Evolutionary conservation across 2,888 invertebrate species (phyloP).

Genomic region (Athalia circularis): DNA sequence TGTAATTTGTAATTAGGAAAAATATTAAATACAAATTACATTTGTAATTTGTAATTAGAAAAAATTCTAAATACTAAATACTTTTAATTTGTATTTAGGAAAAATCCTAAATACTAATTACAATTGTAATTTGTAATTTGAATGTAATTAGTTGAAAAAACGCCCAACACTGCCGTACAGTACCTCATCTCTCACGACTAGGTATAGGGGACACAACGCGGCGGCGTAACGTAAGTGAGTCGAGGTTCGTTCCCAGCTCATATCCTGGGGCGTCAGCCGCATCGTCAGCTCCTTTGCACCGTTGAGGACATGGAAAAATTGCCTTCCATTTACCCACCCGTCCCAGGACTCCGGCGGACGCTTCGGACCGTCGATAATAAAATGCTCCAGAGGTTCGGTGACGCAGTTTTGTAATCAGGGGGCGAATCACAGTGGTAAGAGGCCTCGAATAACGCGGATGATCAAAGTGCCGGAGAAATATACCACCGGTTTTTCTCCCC

Average conservation of each 20-base stretch:
- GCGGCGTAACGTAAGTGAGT: constrained; percentile 60
- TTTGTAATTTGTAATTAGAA: no score
- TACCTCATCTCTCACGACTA: no score
- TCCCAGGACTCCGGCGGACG: constrained; percentile 4
- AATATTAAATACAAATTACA: no score
- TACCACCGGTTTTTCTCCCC: no score
- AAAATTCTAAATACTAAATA: no score
- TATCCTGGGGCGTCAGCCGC: constrained; percentile 64
- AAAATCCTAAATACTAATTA: no score
- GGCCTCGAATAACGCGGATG: neutral
- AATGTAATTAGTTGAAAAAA: no score
- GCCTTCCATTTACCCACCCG: constrained; percentile 36
- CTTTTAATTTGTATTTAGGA: no score
- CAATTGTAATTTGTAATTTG: no score
- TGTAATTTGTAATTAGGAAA: no score
- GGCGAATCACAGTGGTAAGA: no score
- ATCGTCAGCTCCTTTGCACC: constrained; percentile 54
- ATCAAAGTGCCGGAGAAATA: neutral
- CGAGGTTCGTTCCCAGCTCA: constrained; percentile 68
- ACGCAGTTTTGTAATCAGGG: neutral
- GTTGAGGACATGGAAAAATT: constrained; percentile 61
- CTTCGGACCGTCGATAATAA: neutral
- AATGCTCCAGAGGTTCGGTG: neutral
- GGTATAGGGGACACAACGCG: neutral
- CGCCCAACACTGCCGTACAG: neutral